Evolutionary conservation across 2,888 invertebrate genomes (phyloP).

Genomic region (Lycocerus yunnanus): DNA sequence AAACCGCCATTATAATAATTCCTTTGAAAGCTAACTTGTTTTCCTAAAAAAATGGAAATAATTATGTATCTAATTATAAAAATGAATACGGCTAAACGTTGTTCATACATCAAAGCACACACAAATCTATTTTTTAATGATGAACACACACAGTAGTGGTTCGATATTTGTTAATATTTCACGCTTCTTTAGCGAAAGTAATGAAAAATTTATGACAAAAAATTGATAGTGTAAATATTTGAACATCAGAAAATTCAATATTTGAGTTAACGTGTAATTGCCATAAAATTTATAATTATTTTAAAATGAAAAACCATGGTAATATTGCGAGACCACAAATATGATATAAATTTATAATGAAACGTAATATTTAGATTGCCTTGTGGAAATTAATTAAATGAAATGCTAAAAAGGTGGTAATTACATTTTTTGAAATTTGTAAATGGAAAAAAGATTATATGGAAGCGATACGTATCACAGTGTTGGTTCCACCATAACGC

Average conservation of each 20-base stretch:
- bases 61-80: neutral
- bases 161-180: neutral
- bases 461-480: neutral
- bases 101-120: neutral
- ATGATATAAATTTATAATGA: too few species aligned
- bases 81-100: neutral
- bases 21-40: neutral
- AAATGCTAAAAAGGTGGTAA: neutral
- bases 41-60: neutral
- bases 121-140: neutral
- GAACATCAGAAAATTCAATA: neutral
- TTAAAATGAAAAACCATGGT: neutral
- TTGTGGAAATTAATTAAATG: neutral
- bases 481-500: neutral
- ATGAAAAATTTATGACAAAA: neutral
- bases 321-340: too few species aligned
- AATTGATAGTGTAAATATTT: neutral
- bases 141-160: neutral
- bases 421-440: neutral
- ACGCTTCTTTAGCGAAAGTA: neutral
- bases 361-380: neutral
- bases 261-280: neutral
- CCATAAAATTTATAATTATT: neutral
- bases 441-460: neutral
- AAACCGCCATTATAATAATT: neutral